Evolutionary conservation across 2,888 invertebrate species (phyloP).

Genomic region (Trachelus stipa): DNA sequence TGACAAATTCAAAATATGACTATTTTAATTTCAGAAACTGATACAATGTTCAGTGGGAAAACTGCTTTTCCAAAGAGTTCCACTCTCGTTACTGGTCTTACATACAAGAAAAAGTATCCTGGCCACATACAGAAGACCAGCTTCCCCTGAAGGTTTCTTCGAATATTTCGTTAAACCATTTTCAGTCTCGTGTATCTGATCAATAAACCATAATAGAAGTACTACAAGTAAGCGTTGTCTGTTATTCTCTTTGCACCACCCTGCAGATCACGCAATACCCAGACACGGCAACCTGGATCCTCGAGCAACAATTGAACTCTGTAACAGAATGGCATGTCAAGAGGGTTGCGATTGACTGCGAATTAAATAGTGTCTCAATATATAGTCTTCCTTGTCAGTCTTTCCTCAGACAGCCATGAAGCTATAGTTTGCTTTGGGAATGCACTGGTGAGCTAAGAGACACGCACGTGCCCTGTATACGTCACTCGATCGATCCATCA

Average conservation of each 20-base stretch:
- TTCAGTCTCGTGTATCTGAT: neutral
- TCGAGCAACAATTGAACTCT: neutral
- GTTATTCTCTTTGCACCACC: neutral
- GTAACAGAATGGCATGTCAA: neutral
- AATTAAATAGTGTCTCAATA: neutral
- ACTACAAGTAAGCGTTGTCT: neutral
- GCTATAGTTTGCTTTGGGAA: neutral
- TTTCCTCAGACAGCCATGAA: neutral
- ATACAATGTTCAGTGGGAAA: constrained; percentile 78
- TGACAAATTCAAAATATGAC: neutral
- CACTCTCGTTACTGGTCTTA: constrained; percentile 85
- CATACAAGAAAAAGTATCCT: constrained; percentile 83
- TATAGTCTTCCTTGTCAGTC: neutral
- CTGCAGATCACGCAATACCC: neutral
- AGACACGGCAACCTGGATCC: neutral
- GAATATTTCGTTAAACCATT: neutral
- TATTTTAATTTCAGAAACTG: constrained; percentile 70
- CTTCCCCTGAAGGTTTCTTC: neutral
- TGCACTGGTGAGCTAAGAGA: neutral
- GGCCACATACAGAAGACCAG: constrained; percentile 74
- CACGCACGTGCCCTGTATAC: constrained; percentile 21
- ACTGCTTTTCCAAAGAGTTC: constrained; percentile 89
- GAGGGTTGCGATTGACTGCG: neutral
- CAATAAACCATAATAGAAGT: neutral
- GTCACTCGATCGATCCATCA: constrained; percentile 40